These are phyloP conservation scores for Yponomeuta malinellus DNA, from an alignment of 2,888 invertebrate genomes.

Conservation along the genomic window DNA sequence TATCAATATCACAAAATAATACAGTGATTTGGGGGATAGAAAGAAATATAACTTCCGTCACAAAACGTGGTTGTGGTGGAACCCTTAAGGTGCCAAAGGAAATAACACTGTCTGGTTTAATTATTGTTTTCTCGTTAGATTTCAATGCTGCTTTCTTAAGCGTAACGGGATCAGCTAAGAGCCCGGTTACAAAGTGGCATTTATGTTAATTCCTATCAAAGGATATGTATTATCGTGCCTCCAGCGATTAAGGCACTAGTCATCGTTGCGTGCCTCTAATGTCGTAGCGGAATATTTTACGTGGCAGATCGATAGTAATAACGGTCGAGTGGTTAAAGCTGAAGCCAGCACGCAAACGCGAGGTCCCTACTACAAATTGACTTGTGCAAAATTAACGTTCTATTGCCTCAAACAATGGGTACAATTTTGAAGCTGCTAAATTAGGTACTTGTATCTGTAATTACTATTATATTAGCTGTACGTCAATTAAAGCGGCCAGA, in stretches of 20 bases:
- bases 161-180: background rate
- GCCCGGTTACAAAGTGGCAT: background rate
- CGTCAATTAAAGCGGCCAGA: no score
- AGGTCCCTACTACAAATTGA: conserved; percentile 11
- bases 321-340: background rate
- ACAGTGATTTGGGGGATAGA: no score
- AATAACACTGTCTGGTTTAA: no score
- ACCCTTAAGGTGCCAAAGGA: no score
- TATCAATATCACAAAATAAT: no score
- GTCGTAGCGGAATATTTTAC: conserved; percentile 10
- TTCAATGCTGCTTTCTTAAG: no score
- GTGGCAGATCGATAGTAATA: conserved; percentile 14
- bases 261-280: conserved; percentile 12
- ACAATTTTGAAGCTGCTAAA: no score
- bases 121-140: no score
- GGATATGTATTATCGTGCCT: background rate
- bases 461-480: no score
- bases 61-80: no score
- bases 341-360: conserved; percentile 6
- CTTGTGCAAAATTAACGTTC: background rate
- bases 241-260: background rate
- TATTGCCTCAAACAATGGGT: background rate
- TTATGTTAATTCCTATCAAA: background rate
- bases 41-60: no score
- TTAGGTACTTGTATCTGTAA: no score